Evolutionary conservation across 1,140 invertebrate species (phyloP), one percentile per base, ranked within the genome.

Genomic region (Zophobas atratus): DNA sequence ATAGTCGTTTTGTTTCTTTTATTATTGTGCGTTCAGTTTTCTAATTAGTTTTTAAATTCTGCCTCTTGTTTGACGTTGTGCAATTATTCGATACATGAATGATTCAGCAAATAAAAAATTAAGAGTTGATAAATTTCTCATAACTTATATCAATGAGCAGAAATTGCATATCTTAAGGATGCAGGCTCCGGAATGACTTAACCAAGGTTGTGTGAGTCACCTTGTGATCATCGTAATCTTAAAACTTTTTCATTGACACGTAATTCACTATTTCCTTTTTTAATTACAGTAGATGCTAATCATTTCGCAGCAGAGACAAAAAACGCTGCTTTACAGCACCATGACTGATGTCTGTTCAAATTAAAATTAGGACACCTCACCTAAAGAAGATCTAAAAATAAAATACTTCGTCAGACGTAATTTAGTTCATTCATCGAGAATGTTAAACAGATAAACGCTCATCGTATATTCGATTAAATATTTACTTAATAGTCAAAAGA

Each of bases 231-330:
- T 67, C 60, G 41, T 67, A 67, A 43, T 67, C 60, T 39, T 33
- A 39, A 43, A 67, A 67, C 41, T 67, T 32, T 67, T 67, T 67
- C 60, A 67, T 67, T 67, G 60, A 67, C 60, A 67, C 60, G 60
- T 67, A 67, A 67, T 67, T 67, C 55, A 35, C 35, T 53, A 53
- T 53, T 53, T 53, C 49, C 49, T 57, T 39, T 43, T 36, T 20
- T 67, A 43, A 67, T 67, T 67, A 67, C 6, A 5, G 49, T n/a
- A n/a, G 32, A 67, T 63, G 1, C 2, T 63, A 38, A 63, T 41
- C 39, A 63, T 0, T 33, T 5, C 8, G 2, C 8, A n/a, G 1
- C 6, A 1, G 49, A 6, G 49, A 6, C 49, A 20, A 20, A 20
- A 20, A 20, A 20, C 20, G 20, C 20, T 20, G 20, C 20, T 20